Evolutionary conservation across 2,113 vertebrate species (phyloP).

Genomic region (Pseudopipra pipra): DNA sequence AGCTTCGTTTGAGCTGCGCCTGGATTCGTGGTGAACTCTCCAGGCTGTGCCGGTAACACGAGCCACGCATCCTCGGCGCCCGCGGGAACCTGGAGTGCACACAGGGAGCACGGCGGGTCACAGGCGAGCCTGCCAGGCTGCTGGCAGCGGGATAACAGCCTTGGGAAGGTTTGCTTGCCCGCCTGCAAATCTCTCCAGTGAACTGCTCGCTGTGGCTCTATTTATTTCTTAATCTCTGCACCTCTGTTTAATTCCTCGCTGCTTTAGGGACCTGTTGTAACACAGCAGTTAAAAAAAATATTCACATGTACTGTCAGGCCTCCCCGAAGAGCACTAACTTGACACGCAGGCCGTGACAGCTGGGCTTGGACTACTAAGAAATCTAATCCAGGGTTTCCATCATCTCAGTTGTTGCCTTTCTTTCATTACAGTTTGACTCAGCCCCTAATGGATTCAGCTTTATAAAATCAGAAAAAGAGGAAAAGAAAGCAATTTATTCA

Average conservation of each 20-base stretch:
- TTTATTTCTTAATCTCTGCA: conserved; percentile 61
- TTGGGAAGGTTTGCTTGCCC: not conserved
- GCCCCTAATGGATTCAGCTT: conserved; percentile 74
- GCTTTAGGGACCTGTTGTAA: conserved; percentile 65
- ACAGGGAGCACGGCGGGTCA: not conserved
- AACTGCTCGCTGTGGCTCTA: not conserved
- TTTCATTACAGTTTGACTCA: conserved; percentile 73
- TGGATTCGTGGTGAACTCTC: not conserved
- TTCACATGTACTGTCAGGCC: conserved; percentile 74
- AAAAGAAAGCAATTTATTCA: conserved; percentile 79
- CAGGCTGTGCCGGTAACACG: not conserved
- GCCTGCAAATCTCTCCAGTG: not conserved
- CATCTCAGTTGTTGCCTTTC: conserved; percentile 62
- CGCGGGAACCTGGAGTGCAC: too few relatives aligned
- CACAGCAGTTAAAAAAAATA: conserved; percentile 72
- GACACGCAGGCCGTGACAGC: conserved; percentile 69
- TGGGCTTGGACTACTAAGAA: conserved; percentile 61
- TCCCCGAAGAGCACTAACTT: conserved; percentile 85
- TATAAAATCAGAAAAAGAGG: conserved; percentile 72
- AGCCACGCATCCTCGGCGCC: not conserved
- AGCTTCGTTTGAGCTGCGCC: not conserved
- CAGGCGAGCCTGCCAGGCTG: not conserved
- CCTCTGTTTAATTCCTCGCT: conserved; percentile 64
- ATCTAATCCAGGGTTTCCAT: conserved; percentile 67
- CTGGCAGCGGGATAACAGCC: not conserved